These are phyloP conservation scores for Protobothrops flavoviridis DNA, from an alignment of 2,113 vertebrate genomes.

Conservation along the genomic window DNA sequence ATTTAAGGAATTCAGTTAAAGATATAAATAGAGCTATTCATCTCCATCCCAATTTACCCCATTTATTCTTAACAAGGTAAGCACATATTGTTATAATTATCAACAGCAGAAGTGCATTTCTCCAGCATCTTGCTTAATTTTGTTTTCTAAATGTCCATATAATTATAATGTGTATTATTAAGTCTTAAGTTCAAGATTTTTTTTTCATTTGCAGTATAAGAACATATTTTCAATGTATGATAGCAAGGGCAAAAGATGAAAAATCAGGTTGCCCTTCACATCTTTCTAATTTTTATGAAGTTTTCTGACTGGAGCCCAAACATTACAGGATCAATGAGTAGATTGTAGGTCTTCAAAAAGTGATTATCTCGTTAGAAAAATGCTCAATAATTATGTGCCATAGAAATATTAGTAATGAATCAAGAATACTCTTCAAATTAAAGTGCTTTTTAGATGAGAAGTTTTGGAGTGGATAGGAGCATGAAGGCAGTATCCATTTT, in stretches of 20 bases:
- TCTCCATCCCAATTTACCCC: conserved; percentile 69
- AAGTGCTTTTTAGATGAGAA: not conserved
- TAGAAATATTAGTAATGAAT: not conserved
- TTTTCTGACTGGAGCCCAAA: not conserved
- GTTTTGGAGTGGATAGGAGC: not conserved
- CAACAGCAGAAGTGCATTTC: not conserved
- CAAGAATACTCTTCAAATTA: not conserved
- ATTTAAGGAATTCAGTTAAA: conserved; percentile 66
- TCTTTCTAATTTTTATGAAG: not conserved
- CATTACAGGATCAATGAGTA: not conserved
- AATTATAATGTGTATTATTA: not conserved
- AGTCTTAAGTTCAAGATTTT: not conserved
- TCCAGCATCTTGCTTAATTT: not conserved
- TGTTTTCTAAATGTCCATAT: not conserved
- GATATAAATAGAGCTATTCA: conserved; percentile 76
- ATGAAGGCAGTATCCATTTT: not conserved
- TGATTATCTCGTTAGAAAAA: not conserved
- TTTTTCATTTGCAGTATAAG: not conserved
- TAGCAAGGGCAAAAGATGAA: not conserved
- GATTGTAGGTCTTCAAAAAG: not conserved
- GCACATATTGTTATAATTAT: not conserved
- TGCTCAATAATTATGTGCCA: not conserved
- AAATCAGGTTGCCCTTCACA: not conserved
- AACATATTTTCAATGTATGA: not conserved
- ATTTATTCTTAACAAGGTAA: conserved; percentile 76